Evolutionary conservation across 2,797 vertebrate genomes (phyloP).

Genomic region (Hemitrygon akajei): DNA sequence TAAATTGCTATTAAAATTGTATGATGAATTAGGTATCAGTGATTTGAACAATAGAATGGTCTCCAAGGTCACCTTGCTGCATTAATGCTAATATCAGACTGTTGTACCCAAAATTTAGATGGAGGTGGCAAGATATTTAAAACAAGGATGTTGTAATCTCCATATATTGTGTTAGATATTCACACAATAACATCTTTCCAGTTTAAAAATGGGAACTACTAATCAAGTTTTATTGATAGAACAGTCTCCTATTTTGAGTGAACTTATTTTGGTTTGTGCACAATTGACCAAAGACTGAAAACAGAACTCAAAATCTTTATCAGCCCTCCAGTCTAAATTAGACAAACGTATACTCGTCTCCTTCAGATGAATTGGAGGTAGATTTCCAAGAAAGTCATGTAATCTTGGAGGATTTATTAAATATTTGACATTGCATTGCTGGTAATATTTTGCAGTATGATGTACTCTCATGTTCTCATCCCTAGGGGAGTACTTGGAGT

Average conservation of each 20-base stretch:
- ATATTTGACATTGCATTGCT: neutral
- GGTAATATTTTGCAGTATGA: neutral
- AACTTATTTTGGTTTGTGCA: neutral
- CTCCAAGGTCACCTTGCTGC: neutral
- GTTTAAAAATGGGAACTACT: neutral
- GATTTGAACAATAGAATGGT: neutral
- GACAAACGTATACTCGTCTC: neutral
- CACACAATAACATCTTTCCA: neutral
- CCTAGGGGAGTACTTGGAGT: slow-evolving; percentile 61
- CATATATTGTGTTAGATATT: neutral
- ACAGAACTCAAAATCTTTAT: neutral
- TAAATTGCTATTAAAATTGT: too few species aligned
- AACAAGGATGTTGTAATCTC: neutral
- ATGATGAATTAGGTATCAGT: neutral
- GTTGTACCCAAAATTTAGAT: neutral
- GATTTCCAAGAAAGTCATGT: neutral
- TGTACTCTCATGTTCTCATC: slow-evolving; percentile 40
- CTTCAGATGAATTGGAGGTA: neutral
- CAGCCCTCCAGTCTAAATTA: neutral
- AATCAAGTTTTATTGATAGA: neutral
- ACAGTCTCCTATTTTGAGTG: neutral
- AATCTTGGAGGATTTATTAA: neutral
- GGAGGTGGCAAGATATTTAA: neutral
- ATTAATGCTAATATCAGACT: neutral
- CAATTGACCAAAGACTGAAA: neutral